Percentiles rank a stretch among this genome's conserved stretches.
These are phyloP conservation scores for Blastomussa wellsi DNA, from an alignment of 92 coral and sea anemone species.

Conservation along the genomic window DNA sequence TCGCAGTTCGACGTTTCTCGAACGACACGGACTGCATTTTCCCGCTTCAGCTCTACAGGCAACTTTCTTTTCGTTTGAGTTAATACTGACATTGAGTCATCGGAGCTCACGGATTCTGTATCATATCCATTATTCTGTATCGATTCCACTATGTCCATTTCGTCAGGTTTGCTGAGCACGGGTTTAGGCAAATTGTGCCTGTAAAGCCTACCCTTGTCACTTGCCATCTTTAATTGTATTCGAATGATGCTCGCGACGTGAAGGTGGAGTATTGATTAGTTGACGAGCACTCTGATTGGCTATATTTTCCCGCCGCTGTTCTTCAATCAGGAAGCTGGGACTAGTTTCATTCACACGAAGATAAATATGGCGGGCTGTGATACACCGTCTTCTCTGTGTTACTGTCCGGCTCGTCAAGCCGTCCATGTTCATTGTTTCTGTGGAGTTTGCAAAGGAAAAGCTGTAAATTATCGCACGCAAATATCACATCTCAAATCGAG, in stretches of 20 bases:
- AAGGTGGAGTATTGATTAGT: neutral
- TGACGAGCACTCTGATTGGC: conserved; percentile 37
- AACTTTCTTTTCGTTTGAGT: conserved; percentile 16
- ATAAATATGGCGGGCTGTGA: neutral
- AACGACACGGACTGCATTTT: conserved; percentile 14
- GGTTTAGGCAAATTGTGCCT: neutral
- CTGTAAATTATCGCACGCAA: conserved; percentile 56
- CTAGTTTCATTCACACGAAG: neutral
- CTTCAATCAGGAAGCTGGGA: neutral
- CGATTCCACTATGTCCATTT: neutral
- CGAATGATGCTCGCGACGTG: neutral
- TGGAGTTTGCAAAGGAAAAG: conserved; percentile 36
- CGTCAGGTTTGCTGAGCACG: neutral
- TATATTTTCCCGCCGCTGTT: conserved; percentile 27
- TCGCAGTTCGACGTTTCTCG: conserved; percentile 11
- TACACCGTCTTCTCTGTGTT: conserved; percentile 22
- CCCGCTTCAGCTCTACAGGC: neutral
- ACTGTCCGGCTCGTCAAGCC: conserved; percentile 44
- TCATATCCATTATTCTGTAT: too few species aligned
- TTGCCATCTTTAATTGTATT: too few species aligned
- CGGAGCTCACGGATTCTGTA: neutral
- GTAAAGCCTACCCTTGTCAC: neutral
- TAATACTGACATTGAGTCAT: conserved; percentile 10
- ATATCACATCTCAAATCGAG: conserved; percentile 47
- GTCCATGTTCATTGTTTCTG: conserved; percentile 55